phyloP scores from a whole-genome alignment of 2,888 invertebrate genomes.

The Thysanoteuthis rhombus region DNA sequence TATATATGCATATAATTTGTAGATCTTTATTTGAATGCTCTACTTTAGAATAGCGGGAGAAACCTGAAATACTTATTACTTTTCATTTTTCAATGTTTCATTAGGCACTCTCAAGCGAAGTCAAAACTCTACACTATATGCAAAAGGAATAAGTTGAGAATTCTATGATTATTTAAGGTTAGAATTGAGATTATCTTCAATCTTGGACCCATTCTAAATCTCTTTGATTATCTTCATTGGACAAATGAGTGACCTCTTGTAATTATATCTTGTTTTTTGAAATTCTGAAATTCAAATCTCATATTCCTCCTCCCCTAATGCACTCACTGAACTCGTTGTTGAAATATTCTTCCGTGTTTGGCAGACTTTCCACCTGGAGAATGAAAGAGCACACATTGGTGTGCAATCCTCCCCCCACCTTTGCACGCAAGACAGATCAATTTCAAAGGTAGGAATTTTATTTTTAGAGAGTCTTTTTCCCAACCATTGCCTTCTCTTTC shows the following conservation, averaged over 20 bases:
- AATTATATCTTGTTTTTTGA: neutral
- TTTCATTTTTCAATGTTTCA: too few species aligned
- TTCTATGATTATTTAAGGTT: too few species aligned
- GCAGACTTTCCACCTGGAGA: conserved; percentile 61
- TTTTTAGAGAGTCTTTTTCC: neutral
- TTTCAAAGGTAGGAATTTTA: neutral
- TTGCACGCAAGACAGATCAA: neutral
- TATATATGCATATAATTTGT: too few species aligned
- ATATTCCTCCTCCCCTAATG: neutral
- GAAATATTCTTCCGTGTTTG: conserved; percentile 30
- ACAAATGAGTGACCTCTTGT: neutral
- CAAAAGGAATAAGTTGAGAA: too few species aligned
- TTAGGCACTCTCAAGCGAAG: too few species aligned
- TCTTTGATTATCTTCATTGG: too few species aligned
- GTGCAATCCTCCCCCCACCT: neutral
- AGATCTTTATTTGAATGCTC: too few species aligned
- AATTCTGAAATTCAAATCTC: neutral
- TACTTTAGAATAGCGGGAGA: too few species aligned
- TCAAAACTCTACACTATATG: too few species aligned
- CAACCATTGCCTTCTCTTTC: neutral
- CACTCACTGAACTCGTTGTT: neutral
- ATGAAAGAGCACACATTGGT: conserved; percentile 49
- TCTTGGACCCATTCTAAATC: too few species aligned
- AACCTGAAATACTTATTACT: too few species aligned
- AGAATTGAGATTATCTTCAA: too few species aligned